Percentiles rank a stretch among this genome's conserved stretches.
Conservation (phyloP, 2,888 invertebrate species). For the Sylvicola cinctus region DNA sequence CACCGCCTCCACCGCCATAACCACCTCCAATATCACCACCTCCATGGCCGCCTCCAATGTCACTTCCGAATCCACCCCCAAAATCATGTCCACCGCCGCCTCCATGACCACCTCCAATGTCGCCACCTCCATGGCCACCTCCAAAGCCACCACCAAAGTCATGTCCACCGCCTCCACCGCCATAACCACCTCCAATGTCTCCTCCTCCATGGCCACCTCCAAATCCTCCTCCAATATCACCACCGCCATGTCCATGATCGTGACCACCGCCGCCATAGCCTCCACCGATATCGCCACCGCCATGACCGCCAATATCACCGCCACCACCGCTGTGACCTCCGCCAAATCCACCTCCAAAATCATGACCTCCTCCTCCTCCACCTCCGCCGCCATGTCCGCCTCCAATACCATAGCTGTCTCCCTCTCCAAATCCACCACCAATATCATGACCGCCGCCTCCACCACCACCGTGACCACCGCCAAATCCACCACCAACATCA, state of each 20-base stretch:
- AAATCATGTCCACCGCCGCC: slow-evolving; percentile 1
- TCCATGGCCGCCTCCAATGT: slow-evolving; percentile 2
- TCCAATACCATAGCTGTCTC: not conserved
- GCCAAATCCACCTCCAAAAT: not conserved
- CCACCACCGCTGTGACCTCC: not conserved
- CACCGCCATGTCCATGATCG: not conserved
- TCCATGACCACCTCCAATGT: slow-evolving; percentile 3
- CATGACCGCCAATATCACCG: not conserved
- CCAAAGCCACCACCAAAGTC: not conserved
- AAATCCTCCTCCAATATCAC: not conserved
- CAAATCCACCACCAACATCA: slow-evolving; percentile 1
- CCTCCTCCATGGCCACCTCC: not conserved
- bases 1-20: slow-evolving; percentile 1
- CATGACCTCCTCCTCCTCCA: not conserved
- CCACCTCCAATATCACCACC: not conserved
- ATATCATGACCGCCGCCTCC: not conserved
- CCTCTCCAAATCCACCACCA: not conserved
- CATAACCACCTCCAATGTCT: too few relatives aligned
- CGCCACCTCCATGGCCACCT: slow-evolving; percentile 3
- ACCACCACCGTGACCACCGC: not conserved
- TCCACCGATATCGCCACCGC: not conserved
- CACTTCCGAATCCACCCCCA: slow-evolving; percentile 2
- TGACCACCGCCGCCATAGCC: not conserved
- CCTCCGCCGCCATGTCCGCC: not conserved
- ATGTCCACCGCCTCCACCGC: not conserved